Evolutionary conservation across 2,888 invertebrate genomes (phyloP).

Genomic region (Phortica magna): DNA sequence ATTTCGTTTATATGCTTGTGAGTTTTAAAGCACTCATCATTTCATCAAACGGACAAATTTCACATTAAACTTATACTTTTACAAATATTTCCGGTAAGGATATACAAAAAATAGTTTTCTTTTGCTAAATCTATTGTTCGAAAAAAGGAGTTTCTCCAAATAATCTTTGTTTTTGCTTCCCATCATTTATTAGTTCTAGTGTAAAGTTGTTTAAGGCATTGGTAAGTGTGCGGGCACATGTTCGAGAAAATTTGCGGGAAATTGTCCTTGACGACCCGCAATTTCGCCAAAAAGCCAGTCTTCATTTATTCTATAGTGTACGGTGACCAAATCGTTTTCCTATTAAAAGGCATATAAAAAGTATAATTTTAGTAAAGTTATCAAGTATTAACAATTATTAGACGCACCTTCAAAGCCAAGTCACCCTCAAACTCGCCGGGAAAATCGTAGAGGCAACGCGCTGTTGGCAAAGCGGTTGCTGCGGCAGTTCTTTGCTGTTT

Average conservation of each 20-base stretch:
- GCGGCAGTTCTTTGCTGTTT: slow-evolving; percentile 16
- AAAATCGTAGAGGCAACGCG: slow-evolving; percentile 87
- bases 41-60: neutral
- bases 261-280: slow-evolving; percentile 84
- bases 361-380: neutral
- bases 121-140: neutral
- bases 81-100: neutral
- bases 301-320: slow-evolving; percentile 84
- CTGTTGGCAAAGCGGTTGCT: slow-evolving; percentile 67
- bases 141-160: neutral
- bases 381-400: neutral
- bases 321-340: slow-evolving; percentile 82
- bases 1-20: neutral
- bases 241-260: slow-evolving; percentile 88
- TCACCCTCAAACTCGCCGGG: slow-evolving; percentile 82
- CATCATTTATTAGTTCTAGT: neutral
- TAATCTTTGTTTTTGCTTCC: neutral
- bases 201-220: slow-evolving; percentile 59
- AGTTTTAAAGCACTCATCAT: neutral
- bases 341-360: slow-evolving; percentile 56
- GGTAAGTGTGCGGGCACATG: slow-evolving; percentile 79
- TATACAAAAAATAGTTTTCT: neutral
- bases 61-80: too few species aligned
- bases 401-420: slow-evolving; percentile 79
- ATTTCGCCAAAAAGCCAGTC: slow-evolving; percentile 89